phyloP scores from a whole-genome alignment of 2,113 vertebrate genomes.

The Odontophorus gujanensis region DNA sequence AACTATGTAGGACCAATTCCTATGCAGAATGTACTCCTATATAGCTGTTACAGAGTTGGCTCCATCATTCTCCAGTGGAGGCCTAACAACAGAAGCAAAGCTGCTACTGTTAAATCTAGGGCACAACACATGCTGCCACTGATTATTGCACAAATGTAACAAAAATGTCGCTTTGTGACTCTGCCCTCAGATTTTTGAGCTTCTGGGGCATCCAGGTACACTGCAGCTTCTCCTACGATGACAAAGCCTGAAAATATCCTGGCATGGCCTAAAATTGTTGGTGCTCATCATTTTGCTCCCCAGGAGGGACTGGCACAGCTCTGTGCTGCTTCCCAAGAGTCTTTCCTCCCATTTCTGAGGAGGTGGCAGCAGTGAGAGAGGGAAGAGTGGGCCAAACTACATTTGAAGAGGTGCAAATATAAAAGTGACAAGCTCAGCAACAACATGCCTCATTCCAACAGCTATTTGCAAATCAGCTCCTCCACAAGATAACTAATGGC shows the following conservation, averaged over 20 bases:
- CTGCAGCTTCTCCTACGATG: background rate
- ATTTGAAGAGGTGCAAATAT: background rate
- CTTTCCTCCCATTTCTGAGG: background rate
- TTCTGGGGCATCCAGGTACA: background rate
- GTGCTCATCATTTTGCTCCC: rapidly evolving
- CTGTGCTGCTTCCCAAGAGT: background rate
- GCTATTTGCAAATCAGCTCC: constrained; percentile 6
- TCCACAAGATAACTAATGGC: background rate
- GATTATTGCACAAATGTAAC: background rate
- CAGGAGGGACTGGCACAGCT: background rate
- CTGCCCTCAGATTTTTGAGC: background rate
- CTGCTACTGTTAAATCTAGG: rapidly evolving
- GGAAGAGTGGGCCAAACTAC: background rate
- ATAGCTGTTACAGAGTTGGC: background rate
- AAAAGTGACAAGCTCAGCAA: background rate
- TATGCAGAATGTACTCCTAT: background rate
- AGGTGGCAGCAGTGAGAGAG: background rate
- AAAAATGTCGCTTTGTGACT: background rate
- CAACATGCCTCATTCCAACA: background rate
- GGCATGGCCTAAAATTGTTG: background rate
- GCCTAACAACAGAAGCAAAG: background rate
- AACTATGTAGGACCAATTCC: background rate
- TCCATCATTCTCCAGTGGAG: rapidly evolving
- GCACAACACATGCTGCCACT: background rate
- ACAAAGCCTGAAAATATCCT: background rate